Conservation (phyloP, 2,888 invertebrate species). For the Mycogona germanica region DNA sequence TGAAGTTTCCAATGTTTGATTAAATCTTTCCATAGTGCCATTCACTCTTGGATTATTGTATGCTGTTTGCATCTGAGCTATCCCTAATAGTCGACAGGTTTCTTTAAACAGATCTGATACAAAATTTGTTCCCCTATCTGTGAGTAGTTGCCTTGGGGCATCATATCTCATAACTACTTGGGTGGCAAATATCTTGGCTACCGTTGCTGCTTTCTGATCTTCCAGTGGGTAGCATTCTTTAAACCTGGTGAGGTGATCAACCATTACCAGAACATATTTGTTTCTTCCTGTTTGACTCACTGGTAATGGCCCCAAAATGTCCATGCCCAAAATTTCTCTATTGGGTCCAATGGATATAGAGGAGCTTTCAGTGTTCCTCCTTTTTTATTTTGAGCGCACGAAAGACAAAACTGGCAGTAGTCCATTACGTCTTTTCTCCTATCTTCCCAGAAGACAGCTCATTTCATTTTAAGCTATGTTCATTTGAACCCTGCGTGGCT, state of each 20-base stretch:
- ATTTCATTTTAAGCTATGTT: slow-evolving; percentile 13
- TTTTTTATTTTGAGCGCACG: slow-evolving; percentile 20
- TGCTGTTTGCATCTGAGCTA: slow-evolving; percentile 17
- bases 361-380: neutral
- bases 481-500: slow-evolving; percentile 23
- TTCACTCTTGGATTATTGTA: slow-evolving; percentile 23
- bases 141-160: slow-evolving; percentile 22
- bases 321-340: slow-evolving; percentile 22
- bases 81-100: slow-evolving; percentile 19
- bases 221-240: slow-evolving; percentile 25
- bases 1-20: slow-evolving; percentile 23
- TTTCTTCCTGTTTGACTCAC: slow-evolving; percentile 16
- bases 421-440: slow-evolving; percentile 16
- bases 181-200: slow-evolving; percentile 25
- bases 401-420: slow-evolving; percentile 15
- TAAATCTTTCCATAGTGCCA: slow-evolving; percentile 26
- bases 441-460: slow-evolving; percentile 21
- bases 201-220: too few relatives aligned
- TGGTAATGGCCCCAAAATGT: slow-evolving; percentile 25
- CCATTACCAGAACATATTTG: slow-evolving; percentile 22
- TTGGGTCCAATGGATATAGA: slow-evolving; percentile 20
- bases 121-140: slow-evolving; percentile 26
- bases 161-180: slow-evolving; percentile 24
- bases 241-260: slow-evolving; percentile 23
- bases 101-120: slow-evolving; percentile 16